phyloP scores from a whole-genome alignment of 2,113 vertebrate genomes.

The Neogobius melanostomus region DNA sequence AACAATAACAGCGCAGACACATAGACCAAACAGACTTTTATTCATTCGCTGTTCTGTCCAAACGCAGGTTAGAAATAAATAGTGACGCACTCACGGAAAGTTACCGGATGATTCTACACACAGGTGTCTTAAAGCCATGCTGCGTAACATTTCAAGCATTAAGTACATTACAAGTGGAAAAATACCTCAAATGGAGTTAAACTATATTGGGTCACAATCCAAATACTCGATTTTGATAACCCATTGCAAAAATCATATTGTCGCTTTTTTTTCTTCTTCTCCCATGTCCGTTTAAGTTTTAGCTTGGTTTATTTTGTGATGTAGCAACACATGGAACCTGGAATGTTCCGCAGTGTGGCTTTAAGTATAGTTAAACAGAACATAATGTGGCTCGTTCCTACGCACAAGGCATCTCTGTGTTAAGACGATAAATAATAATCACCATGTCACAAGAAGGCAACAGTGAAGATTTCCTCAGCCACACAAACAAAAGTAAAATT shows the following conservation, averaged over 20 bases:
- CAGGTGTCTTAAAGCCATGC: conserved; percentile 47
- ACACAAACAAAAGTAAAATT: background rate
- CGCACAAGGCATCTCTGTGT: background rate
- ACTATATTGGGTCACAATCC: no score
- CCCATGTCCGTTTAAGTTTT: no score
- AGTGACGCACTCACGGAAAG: conserved; percentile 59
- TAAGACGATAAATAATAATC: background rate
- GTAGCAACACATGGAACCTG: no score
- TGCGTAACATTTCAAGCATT: no score
- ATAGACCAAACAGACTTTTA: conserved; percentile 52
- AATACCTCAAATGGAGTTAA: no score
- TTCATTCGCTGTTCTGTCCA: conserved; percentile 51
- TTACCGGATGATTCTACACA: conserved; percentile 53
- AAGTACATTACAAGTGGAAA: no score
- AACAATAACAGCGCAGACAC: background rate
- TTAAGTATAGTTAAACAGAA: no score
- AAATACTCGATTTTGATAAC: no score
- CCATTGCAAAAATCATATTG: no score
- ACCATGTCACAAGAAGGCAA: conserved; percentile 8
- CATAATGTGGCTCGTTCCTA: background rate
- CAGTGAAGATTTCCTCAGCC: conserved; percentile 4
- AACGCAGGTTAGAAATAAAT: conserved; percentile 83
- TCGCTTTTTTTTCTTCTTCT: no score
- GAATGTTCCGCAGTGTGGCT: no score
- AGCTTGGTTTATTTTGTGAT: no score